Base-by-base conservation (phyloP, 2,113 vertebrate genomes). In the Colistium nudipinnis region DNA sequence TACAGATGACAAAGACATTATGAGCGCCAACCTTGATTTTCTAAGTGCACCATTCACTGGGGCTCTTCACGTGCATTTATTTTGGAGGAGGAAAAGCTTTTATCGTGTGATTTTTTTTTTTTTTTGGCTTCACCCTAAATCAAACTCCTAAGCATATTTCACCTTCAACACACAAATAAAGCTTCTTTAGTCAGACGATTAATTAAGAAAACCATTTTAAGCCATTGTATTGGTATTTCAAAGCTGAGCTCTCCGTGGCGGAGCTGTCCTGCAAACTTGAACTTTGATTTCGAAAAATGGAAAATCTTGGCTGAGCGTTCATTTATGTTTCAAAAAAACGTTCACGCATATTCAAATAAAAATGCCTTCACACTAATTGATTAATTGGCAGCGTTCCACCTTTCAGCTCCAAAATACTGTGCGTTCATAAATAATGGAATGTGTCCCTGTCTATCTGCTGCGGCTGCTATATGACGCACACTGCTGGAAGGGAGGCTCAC, bases 21-120 rank as follows among this genome's bases (percentile, higher is more conserved):
- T n/a, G n/a, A 48, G 38, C 54, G 39, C 33, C 24, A 72, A 51
- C 83, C 85, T 89, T 82, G 82, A 56, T 62, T 81, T 72, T 74
- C 74, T 71, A 78, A 87, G 80, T 79, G 83, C 76, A 61, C 64
- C 55, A 57, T 65, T 80, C 84, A 73, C 10, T 22, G 24, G 6
- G 33, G 19, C n/a, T 20, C 53, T 69, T 14, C 25, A 54, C 28
- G n/a, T 59, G 24, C 30, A 20, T 71, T 78, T 47, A 66, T 38
- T 49, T 56, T 39, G 28, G 49, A 49, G 57, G 70, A 77, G 36
- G 10, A 38, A n/a, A 72, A 38, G 83, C 73, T 86, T 81, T 86
- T 59, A 74, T 61, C 66, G 9, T 33, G 48, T 43, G n/a, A n/a
- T n/a, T n/a, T n/a, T n/a, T n/a, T n/a, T n/a, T n/a, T n/a, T n/a